phyloP scores from a whole-genome alignment of 2,797 vertebrate genomes.

The Dendrocincla fuliginosa region DNA sequence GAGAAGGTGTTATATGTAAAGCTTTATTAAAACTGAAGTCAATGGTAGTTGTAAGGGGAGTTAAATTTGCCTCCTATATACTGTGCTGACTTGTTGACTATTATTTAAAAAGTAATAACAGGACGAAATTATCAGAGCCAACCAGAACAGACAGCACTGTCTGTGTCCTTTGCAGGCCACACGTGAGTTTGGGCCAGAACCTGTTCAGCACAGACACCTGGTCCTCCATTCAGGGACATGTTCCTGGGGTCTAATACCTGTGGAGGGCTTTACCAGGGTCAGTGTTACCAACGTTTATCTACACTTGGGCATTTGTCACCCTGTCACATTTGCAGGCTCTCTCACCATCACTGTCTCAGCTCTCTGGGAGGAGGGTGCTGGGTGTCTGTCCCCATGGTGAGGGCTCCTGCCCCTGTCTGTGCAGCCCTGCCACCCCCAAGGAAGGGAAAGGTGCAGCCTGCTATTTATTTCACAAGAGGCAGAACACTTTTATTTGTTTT shows the following conservation, averaged over 20 bases:
- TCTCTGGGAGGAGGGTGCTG: not conserved
- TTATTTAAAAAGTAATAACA: not conserved
- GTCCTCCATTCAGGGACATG: no score
- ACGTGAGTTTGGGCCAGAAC: not conserved
- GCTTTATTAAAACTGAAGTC: not conserved
- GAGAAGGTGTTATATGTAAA: not conserved
- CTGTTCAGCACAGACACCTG: not conserved
- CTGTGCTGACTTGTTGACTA: not conserved
- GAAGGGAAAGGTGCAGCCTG: not conserved
- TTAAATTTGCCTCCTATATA: not conserved
- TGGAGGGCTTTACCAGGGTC: not conserved
- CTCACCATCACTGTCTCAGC: fast-evolving
- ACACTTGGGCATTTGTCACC: not conserved
- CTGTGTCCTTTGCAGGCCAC: not conserved
- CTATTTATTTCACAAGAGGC: slow-evolving; percentile 63
- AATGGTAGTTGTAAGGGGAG: not conserved
- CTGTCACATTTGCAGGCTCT: not conserved
- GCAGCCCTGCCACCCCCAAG: not conserved
- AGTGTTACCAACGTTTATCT: fast-evolving
- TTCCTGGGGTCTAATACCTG: not conserved
- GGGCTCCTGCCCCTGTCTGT: not conserved
- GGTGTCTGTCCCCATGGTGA: fast-evolving
- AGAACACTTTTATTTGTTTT: slow-evolving; percentile 71
- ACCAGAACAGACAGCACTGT: not conserved
- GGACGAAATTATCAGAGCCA: not conserved